Evolutionary conservation across 2,888 invertebrate genomes (phyloP), one percentile per base, ranked within the genome.

Genomic region (Anoplius nigerrimus): DNA sequence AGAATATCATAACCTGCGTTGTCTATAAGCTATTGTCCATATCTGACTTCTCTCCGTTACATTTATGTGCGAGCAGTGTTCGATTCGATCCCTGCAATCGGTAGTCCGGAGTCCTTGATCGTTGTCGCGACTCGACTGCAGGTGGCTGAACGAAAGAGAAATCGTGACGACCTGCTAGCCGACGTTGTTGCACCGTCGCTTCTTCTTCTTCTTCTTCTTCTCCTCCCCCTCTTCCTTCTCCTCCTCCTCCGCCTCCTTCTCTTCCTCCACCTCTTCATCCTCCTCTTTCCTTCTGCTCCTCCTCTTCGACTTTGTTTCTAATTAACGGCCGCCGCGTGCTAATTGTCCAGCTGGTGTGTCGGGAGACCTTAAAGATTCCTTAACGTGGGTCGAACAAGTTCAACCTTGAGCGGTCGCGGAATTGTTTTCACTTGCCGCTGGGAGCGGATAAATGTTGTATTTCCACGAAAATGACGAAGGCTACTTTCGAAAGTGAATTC

Each of bases 241-340:
- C 59, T 58, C 54, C 64, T 69, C 58, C 67, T 66, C 66, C 73
- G 53, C 70, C 67, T 48, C 68, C 34, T 34, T 34, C 34, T 34
- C 34, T 2, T 45, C 21, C 43, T 45, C 55, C 42, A 51, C 59
- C 59, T 58, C 54, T 62, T 67, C 60, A 67, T 66, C 67, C 73
- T 56, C 71, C 67, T 52, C 68, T 65, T 27, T n/a, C 55, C 42
- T 53, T 59, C 59, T 58, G 52, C 64, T 67, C 60, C 69, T 66
- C 67, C 73, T 56, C 71, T 69, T 52, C 68, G 67, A 73, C 72
- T 75, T 75, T 74, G 72, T 68, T 69, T 78, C 78, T 82, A 79
- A 82, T 83, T 83, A 82, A 82, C 77, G 69, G 56, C 74, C 58
- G 71, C 63, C 60, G 58, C 57, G 76, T 76, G 77, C 79, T 82